phyloP scores from a whole-genome alignment of 1,140 invertebrate species.

The Lepidurus apus region DNA sequence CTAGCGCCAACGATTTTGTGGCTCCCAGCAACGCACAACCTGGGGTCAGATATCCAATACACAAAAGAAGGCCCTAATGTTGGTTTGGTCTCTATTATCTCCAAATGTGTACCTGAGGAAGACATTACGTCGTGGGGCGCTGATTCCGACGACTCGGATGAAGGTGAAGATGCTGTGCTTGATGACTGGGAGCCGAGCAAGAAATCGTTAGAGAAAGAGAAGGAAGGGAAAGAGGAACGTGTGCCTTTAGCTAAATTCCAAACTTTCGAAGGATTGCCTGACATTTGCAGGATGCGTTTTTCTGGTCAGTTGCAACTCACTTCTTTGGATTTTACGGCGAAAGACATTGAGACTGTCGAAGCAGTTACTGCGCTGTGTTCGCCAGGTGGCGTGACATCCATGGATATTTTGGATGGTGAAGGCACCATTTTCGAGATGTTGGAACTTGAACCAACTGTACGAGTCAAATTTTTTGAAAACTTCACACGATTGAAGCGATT shows the following conservation, averaged over 20 bases:
- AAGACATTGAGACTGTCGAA: background rate
- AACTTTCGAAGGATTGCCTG: background rate
- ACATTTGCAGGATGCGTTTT: background rate
- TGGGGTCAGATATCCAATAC: background rate
- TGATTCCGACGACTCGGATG: background rate
- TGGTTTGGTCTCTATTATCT: background rate
- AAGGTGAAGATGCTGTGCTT: background rate
- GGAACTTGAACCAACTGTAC: no score
- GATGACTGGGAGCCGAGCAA: no score
- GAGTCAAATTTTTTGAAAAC: no score
- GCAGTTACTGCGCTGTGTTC: background rate
- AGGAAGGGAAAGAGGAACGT: background rate
- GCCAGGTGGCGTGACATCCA: background rate
- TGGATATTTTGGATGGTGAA: background rate
- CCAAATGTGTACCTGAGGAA: background rate
- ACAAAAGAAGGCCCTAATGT: background rate
- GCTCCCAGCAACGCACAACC: background rate
- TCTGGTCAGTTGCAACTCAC: background rate
- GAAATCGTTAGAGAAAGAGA: background rate
- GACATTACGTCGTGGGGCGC: background rate
- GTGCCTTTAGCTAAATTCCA: slow-evolving; percentile 7
- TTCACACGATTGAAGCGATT: no score
- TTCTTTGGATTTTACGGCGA: background rate
- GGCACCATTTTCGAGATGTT: no score
- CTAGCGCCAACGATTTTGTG: background rate